Evolutionary conservation across 2,113 vertebrate species (phyloP).

Genomic region (Microcebus jonahi): DNA sequence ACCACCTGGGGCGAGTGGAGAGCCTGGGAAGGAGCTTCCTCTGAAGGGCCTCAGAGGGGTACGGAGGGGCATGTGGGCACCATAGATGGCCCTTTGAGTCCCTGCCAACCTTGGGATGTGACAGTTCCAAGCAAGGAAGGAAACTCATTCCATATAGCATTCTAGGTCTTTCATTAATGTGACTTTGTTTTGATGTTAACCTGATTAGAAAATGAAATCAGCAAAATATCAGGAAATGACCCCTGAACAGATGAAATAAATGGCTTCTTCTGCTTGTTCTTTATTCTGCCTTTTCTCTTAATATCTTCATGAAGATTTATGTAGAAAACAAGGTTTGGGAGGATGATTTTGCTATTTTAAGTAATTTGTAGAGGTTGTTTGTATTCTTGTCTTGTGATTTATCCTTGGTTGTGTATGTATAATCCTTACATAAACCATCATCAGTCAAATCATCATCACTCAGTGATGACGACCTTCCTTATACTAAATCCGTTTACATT

Average conservation of each 20-base stretch:
- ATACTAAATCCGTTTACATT: not conserved
- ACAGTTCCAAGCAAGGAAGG: not conserved
- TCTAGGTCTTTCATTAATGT: not conserved
- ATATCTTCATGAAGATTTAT: constrained; percentile 28
- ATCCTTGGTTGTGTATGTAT: not conserved
- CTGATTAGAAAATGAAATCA: constrained; percentile 52
- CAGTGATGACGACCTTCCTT: not conserved
- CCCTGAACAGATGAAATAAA: constrained; percentile 9
- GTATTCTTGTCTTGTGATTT: not conserved
- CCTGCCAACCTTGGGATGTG: not conserved
- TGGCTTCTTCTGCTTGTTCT: constrained; percentile 14
- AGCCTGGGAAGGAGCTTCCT: too few relatives aligned
- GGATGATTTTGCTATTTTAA: not conserved
- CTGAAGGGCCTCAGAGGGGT: too few relatives aligned
- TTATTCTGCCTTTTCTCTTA: not conserved
- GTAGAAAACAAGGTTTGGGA: not conserved
- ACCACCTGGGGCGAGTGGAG: not conserved
- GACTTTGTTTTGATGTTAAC: constrained; percentile 43
- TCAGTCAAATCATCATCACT: not conserved
- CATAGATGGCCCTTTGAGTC: accelerated
- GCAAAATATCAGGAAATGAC: constrained; percentile 42
- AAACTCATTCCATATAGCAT: not conserved
- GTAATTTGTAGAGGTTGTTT: not conserved
- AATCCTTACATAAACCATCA: not conserved
- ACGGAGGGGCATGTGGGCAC: not conserved